phyloP scores from a whole-genome alignment of 2,797 vertebrate genomes.

The Coregonus ussuriensis region DNA sequence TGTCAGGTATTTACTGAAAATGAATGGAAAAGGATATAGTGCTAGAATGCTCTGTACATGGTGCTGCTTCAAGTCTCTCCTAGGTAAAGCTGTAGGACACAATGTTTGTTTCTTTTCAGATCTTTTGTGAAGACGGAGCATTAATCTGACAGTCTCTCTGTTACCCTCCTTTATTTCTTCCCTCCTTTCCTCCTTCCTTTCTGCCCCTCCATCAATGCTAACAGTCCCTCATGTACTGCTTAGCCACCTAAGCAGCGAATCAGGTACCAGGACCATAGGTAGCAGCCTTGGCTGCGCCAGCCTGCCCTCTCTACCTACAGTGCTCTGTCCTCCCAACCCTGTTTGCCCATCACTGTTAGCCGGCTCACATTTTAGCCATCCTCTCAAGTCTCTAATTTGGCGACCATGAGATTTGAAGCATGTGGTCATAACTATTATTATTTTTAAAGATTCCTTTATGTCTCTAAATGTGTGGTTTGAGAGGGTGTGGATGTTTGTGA shows the following conservation, averaged over 20 bases:
- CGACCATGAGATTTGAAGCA: not conserved
- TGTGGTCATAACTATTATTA: not conserved
- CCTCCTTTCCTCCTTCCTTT: slow-evolving; percentile 44
- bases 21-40: not conserved
- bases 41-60: not conserved
- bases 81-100: not conserved
- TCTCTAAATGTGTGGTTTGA: slow-evolving; percentile 4
- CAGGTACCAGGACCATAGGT: slow-evolving; percentile 84
- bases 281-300: slow-evolving; percentile 42
- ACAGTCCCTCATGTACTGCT: slow-evolving; percentile 83
- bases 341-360: slow-evolving; percentile 14
- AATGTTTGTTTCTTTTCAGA: not conserved
- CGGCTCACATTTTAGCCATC: not conserved
- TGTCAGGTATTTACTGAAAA: not conserved
- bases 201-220: slow-evolving; percentile 56
- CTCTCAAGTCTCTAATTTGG: not conserved
- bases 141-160: not conserved
- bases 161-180: slow-evolving; percentile 41
- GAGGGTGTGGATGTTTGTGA: slow-evolving; percentile 4
- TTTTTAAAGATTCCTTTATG: too few species aligned
- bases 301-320: slow-evolving; percentile 19
- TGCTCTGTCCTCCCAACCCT: slow-evolving; percentile 14
- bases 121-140: not conserved
- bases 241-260: slow-evolving; percentile 97
- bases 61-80: not conserved